phyloP scores from a whole-genome alignment of 2,797 vertebrate species.

The Cyclopterus lumpus region DNA sequence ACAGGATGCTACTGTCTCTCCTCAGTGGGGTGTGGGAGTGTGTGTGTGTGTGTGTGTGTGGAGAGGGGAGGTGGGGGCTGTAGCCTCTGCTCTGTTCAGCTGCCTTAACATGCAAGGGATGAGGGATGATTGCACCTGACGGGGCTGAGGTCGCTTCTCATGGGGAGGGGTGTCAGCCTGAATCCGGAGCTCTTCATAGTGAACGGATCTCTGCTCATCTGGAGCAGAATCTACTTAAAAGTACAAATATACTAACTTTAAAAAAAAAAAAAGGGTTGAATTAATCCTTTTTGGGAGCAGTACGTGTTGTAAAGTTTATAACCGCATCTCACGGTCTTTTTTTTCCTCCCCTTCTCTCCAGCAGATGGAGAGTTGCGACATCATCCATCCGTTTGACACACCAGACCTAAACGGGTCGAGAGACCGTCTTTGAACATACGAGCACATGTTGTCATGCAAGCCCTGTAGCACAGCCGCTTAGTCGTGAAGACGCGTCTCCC shows the following conservation, averaged over 20 bases:
- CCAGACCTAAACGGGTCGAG: background rate
- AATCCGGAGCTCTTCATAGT: constrained; percentile 5
- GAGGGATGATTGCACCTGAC: constrained; percentile 70
- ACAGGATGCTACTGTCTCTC: constrained; percentile 78
- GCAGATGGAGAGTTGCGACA: background rate
- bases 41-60: too few relatives aligned
- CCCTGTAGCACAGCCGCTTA: background rate
- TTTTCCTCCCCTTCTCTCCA: too few relatives aligned
- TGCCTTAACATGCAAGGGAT: constrained; percentile 73
- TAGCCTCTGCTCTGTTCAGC: constrained; percentile 62
- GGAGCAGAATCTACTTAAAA: background rate
- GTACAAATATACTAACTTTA: background rate
- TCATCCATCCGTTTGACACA: background rate
- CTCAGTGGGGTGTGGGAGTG: constrained; percentile 44
- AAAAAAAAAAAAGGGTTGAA: background rate
- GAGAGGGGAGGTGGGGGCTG: constrained; percentile 1
- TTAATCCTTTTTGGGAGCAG: background rate
- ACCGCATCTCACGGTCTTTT: background rate
- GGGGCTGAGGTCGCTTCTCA: constrained; percentile 40
- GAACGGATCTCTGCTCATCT: background rate
- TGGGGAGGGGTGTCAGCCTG: background rate
- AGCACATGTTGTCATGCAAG: background rate
- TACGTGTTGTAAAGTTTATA: background rate
- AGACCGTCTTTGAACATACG: background rate
- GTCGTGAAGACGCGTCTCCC: background rate